These are phyloP conservation scores for Allobates femoralis DNA, from an alignment of 2,797 vertebrate species.

Conservation along the genomic window DNA sequence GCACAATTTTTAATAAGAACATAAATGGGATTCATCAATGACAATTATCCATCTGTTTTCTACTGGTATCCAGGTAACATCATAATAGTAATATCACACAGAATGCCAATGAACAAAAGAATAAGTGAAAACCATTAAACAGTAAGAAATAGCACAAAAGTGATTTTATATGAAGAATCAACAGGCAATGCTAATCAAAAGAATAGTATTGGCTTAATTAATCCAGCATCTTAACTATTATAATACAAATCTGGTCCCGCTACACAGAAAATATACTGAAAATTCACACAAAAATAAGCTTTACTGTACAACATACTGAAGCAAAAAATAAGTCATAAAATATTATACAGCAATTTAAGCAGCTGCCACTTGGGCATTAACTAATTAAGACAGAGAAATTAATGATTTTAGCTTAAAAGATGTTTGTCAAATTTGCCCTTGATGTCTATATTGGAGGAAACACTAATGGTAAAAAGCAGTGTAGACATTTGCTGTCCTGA, in stretches of 20 bases:
- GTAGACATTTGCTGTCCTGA: conserved; percentile 3
- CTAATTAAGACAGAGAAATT: conserved; percentile 35
- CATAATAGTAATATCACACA: too few species aligned
- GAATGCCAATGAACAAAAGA: too few species aligned
- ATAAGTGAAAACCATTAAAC: too few species aligned
- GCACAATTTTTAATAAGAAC: too few species aligned
- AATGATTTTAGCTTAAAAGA: conserved; percentile 31
- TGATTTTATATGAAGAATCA: not conserved
- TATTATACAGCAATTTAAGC: conserved; percentile 21
- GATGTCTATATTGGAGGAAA: conserved; percentile 25
- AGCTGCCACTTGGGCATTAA: conserved; percentile 35
- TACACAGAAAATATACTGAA: not conserved
- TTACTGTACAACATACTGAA: not conserved
- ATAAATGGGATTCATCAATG: too few species aligned
- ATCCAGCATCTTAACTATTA: not conserved
- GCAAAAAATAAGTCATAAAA: not conserved
- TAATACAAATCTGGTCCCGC: not conserved
- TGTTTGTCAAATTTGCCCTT: conserved; percentile 16
- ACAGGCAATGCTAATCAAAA: not conserved
- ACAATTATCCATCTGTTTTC: too few species aligned
- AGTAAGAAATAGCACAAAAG: too few species aligned
- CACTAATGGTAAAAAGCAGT: conserved; percentile 19
- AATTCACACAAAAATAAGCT: not conserved
- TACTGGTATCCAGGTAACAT: too few species aligned
- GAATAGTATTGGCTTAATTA: not conserved